phyloP scores from a whole-genome alignment of 2,797 vertebrate species.

The Tolypeutes matacus region DNA sequence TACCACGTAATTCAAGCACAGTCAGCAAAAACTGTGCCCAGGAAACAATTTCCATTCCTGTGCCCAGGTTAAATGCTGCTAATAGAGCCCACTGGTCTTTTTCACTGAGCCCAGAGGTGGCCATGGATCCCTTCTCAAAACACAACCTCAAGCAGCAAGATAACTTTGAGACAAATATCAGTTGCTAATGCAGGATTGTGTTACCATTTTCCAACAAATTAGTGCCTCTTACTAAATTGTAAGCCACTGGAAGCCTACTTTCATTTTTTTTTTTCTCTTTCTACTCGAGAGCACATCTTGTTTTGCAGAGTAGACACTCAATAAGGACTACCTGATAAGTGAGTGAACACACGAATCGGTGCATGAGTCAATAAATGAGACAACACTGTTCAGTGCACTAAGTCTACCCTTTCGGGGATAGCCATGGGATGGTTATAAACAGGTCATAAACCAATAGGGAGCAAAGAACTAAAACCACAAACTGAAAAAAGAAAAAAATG shows the following conservation, averaged over 20 bases:
- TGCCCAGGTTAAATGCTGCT: accelerated
- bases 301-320: not conserved
- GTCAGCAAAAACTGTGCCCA: not conserved
- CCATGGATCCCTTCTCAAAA: not conserved
- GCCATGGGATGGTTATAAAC: not conserved
- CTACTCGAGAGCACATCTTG: not conserved
- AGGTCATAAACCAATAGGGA: not conserved
- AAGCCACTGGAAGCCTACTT: not conserved
- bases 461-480: not conserved
- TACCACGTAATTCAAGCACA: not conserved
- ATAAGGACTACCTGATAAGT: not conserved
- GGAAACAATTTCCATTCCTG: not conserved
- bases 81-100: not conserved
- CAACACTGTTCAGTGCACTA: not conserved
- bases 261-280: not conserved
- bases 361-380: not conserved
- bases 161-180: not conserved
- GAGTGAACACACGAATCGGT: not conserved
- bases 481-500: not conserved
- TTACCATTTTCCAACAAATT: not conserved
- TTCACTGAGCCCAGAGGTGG: not conserved
- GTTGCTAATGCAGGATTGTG: not conserved
- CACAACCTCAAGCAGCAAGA: not conserved
- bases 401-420: not conserved
- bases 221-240: not conserved